phyloP scores from a whole-genome alignment of 2,797 vertebrate genomes.

The Cacajao melanocephalus region DNA sequence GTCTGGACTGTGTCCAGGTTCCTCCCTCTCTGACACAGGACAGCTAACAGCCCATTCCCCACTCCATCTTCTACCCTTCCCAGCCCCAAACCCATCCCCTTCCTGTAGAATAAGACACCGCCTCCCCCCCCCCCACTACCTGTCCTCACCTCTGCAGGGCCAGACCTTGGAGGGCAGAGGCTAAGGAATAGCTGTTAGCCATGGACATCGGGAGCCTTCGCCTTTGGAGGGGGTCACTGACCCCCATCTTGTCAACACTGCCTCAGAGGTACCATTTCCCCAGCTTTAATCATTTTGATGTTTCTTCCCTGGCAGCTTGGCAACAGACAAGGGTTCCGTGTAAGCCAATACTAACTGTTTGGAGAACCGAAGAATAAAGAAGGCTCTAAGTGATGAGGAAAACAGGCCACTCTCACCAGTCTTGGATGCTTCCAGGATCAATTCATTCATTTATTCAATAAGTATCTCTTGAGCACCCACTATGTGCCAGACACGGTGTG shows the following conservation, averaged over 20 bases:
- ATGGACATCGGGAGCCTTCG: not conserved
- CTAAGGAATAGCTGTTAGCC: not conserved
- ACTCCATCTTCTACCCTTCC: too few species aligned
- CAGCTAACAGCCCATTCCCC: not conserved
- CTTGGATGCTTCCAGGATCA: not conserved
- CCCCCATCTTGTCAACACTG: not conserved
- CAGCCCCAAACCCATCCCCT: not conserved
- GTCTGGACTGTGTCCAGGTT: not conserved
- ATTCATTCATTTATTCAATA: not conserved
- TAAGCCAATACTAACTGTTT: not conserved
- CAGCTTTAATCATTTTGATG: slow-evolving; percentile 37
- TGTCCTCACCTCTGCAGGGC: not conserved
- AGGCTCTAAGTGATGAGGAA: not conserved
- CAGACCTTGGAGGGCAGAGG: not conserved
- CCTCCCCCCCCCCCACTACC: not conserved
- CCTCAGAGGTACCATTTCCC: not conserved
- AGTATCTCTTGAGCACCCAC: not conserved
- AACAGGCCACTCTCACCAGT: not conserved
- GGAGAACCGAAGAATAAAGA: not conserved
- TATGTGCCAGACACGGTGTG: not conserved
- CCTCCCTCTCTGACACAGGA: not conserved
- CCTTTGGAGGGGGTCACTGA: not conserved
- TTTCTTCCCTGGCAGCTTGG: slow-evolving; percentile 9
- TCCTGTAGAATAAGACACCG: not conserved
- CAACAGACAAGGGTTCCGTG: not conserved